Evolutionary conservation across 2,113 vertebrate genomes (phyloP).

Genomic region (Sturnus vulgaris): DNA sequence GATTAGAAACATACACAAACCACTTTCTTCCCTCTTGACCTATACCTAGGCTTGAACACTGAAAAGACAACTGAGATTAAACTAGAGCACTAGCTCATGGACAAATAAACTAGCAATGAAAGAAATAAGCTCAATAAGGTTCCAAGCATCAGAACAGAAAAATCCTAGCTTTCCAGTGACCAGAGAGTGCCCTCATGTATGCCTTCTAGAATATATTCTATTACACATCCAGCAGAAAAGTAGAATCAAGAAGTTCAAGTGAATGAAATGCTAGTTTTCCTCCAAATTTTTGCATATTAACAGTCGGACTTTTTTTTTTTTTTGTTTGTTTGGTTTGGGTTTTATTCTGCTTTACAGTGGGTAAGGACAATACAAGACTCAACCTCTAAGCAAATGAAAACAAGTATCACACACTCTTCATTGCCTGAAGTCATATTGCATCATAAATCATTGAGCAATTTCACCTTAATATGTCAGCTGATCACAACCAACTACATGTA

Average conservation of each 20-base stretch:
- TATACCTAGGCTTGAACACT: neutral
- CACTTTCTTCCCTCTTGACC: neutral
- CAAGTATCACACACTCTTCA: neutral
- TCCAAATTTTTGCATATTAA: neutral
- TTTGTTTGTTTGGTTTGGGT: neutral
- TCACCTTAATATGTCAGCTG: neutral
- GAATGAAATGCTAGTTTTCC: neutral
- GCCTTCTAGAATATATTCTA: neutral
- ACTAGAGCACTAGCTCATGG: neutral
- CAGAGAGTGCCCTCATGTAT: neutral
- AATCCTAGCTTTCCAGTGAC: neutral
- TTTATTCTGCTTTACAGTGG: neutral
- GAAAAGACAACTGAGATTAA: neutral
- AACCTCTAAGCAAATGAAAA: neutral
- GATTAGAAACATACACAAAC: accelerated
- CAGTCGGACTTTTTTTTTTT: neutral
- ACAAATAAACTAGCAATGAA: neutral
- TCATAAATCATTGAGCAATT: neutral
- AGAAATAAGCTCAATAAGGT: neutral
- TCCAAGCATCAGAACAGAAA: neutral
- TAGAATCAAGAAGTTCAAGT: neutral
- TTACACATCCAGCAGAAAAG: neutral
- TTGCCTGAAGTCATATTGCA: neutral
- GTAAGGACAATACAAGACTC: neutral
- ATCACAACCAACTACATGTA: neutral